phyloP scores from a whole-genome alignment of 2,888 invertebrate genomes.

The Meandrusa payeni region DNA sequence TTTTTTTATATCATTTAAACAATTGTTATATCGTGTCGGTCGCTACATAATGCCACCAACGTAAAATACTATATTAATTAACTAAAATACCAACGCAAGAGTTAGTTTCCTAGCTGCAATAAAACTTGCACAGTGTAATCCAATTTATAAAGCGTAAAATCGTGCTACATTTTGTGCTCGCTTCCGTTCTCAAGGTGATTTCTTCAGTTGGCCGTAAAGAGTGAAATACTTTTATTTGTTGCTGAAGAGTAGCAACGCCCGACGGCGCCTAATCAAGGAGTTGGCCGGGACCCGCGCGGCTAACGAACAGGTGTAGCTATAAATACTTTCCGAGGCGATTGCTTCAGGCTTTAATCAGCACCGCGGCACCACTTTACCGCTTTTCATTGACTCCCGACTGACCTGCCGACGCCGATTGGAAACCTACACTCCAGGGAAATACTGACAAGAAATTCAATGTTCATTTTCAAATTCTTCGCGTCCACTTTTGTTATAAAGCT shows the following conservation, averaged over 20 bases:
- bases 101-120: constrained; percentile 7
- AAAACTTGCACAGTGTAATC: constrained; percentile 10
- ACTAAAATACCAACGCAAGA: constrained; percentile 1
- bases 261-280: constrained; percentile 79
- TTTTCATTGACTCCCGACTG: constrained; percentile 76
- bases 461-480: constrained; percentile 47
- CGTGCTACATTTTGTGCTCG: constrained; percentile 14
- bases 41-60: no score
- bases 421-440: constrained; percentile 67
- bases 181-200: constrained; percentile 34
- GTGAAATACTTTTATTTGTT: constrained; percentile 73
- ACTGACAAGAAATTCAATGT: constrained; percentile 60
- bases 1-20: no score
- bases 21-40: no score
- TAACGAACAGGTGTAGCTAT: constrained; percentile 81
- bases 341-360: constrained; percentile 80
- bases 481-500: constrained; percentile 26
- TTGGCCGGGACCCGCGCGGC: constrained; percentile 73
- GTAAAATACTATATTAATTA: background rate
- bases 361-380: constrained; percentile 75
- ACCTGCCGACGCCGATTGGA: constrained; percentile 72
- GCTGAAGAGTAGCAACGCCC: constrained; percentile 69
- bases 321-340: constrained; percentile 79
- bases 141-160: constrained; percentile 16
- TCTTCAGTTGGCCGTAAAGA: constrained; percentile 58